Percentiles rank a stretch among this genome's conserved stretches.
These are phyloP conservation scores for Poeciliopsis occidentalis DNA, from an alignment of 2,113 vertebrate genomes.

Conservation along the genomic window DNA sequence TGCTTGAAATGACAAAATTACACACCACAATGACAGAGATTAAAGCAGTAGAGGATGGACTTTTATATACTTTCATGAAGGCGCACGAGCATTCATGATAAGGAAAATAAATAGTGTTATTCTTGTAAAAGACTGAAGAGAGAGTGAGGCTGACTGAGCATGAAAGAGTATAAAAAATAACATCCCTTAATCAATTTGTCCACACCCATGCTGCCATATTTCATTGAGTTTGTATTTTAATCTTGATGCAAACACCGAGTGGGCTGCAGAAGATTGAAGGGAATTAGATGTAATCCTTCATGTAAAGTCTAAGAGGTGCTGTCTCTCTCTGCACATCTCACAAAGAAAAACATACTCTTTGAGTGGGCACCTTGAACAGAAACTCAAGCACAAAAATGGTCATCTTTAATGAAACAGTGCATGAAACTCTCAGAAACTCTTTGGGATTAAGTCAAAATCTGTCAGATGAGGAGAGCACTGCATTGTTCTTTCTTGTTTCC, in stretches of 20 bases:
- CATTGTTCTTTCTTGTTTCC: conserved; percentile 19
- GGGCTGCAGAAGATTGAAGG: conserved; percentile 33
- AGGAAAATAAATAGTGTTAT: conserved; percentile 24
- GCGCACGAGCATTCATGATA: conserved; percentile 25
- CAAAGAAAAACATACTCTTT: conserved; percentile 29
- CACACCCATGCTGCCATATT: conserved; percentile 34
- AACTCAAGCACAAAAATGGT: conserved; percentile 37
- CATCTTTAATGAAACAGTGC: conserved; percentile 39
- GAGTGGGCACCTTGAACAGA: conserved; percentile 29
- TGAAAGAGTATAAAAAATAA: conserved; percentile 37
- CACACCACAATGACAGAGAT: conserved; percentile 23
- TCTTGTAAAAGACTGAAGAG: conserved; percentile 36
- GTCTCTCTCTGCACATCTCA: conserved; percentile 20
- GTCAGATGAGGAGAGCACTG: conserved; percentile 15
- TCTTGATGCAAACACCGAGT: conserved; percentile 50
- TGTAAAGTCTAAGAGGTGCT: conserved; percentile 58
- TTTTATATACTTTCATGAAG: neutral
- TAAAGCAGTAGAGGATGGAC: conserved; percentile 32
- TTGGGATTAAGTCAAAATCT: conserved; percentile 48
- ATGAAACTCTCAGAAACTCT: conserved; percentile 42
- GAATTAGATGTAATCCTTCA: conserved; percentile 70
- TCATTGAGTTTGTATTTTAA: conserved; percentile 51
- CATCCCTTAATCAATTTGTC: conserved; percentile 40
- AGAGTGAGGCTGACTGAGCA: conserved; percentile 30
- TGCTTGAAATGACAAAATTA: conserved; percentile 49